Conservation (phyloP, 2,113 vertebrate species). For the Callipepla californica region DNA sequence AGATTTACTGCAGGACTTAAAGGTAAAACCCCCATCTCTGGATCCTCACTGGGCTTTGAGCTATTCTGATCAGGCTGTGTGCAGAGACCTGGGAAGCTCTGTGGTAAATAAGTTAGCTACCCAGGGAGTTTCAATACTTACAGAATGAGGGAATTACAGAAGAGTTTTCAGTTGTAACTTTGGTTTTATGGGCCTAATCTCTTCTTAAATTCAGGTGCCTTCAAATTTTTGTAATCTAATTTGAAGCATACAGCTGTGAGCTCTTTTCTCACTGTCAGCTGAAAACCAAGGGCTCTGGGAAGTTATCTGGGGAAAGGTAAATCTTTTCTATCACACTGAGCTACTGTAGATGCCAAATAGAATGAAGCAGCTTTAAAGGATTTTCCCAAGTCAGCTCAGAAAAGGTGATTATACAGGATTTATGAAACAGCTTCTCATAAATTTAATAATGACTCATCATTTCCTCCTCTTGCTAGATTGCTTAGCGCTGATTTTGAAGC, state of each 20-base stretch:
- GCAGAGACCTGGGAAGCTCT: background rate
- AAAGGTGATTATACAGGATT: conserved; percentile 67
- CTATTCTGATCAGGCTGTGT: background rate
- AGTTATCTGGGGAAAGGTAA: conserved; percentile 54
- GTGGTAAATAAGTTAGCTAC: conserved; percentile 15
- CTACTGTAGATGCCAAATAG: conserved; percentile 54
- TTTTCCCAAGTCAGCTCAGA: conserved; percentile 68
- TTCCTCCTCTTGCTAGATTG: conserved; percentile 57
- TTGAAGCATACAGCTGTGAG: background rate
- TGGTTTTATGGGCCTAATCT: conserved; percentile 47
- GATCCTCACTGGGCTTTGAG: background rate
- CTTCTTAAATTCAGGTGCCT: conserved; percentile 35
- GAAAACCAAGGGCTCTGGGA: conserved; percentile 48
- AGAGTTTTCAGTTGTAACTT: conserved; percentile 12
- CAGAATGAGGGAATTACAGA: conserved; percentile 17
- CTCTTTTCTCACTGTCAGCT: conserved; percentile 8
- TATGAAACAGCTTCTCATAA: conserved; percentile 61
- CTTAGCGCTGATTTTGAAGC: conserved; percentile 35
- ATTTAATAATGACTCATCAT: conserved; percentile 59
- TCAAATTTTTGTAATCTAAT: background rate
- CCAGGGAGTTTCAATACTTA: conserved; percentile 1
- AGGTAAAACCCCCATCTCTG: background rate
- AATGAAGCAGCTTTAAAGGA: conserved; percentile 63
- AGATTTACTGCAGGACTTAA: background rate
- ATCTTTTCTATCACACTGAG: conserved; percentile 61